Base-by-base conservation (phyloP, 2,888 invertebrate species). In the Andrena flavipes region DNA sequence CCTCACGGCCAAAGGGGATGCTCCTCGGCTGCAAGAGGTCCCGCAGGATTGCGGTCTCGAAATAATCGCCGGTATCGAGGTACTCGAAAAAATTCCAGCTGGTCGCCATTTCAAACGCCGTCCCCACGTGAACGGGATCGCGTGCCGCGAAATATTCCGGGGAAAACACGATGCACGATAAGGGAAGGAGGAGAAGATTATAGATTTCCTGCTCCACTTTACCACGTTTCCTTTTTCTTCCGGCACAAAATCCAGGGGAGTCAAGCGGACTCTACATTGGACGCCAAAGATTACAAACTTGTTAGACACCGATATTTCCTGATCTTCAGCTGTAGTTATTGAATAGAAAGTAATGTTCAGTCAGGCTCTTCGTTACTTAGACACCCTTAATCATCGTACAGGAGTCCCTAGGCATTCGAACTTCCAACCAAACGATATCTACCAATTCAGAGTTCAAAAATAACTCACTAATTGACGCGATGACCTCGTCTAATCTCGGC, bases 1-100 rank as follows among this genome's bases (percentile, higher is more conserved):
- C 84, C 85, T 80, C 76, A 62, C 70, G 33, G 35, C n/a, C 51
- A 60, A n/a, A 29, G 69, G 87, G 87, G 84, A 75, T 82, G 87
- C 74, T 87, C 63, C 71, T 82, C 80, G 62, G 70, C 49, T 51
- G 69, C 69, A 67, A 59, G 54, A 72, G 54, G 42, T 76, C 71
- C 80, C 80, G 68, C 70, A 74, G 85, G 85, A 85, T 80, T 82
- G 51, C 51, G 30, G 29, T 64, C 76, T 29, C 70, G 73, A 76
- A 86, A 86, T 86, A 78, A 84, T 86, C 76, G 56, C 29, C 26
- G 30, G 67, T 62, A 54, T 71, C 70, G 29, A 76, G 76, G 35
- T 42, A 13, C 70, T 30, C 62, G 64, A 73, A 79, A 71, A 76
- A 78, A 76, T 79, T 76, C 73, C 80, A 51, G 78, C 76, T 35